Conservation (phyloP, 2,888 invertebrate species). For the Corythucha ciliata region DNA sequence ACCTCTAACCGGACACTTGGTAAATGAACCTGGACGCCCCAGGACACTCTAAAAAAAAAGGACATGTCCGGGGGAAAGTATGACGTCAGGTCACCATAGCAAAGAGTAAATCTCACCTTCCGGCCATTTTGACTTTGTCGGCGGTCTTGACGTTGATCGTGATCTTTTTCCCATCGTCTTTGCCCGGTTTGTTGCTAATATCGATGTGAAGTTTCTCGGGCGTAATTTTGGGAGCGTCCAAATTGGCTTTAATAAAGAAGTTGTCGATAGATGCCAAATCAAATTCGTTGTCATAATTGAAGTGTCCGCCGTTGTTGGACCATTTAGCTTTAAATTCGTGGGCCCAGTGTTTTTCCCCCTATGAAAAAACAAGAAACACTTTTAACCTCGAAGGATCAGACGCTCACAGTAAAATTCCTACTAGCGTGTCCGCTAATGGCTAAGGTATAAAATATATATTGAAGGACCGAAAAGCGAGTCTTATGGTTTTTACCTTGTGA, state of each 20-base stretch:
- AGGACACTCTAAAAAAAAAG: no score
- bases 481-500: conserved; percentile 38
- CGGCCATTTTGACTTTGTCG: conserved; percentile 57
- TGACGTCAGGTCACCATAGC: no score
- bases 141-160: conserved; percentile 54
- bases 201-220: conserved; percentile 56
- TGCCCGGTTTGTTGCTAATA: conserved; percentile 52
- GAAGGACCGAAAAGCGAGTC: no score
- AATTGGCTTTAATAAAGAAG: conserved; percentile 51
- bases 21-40: no score
- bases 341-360: conserved; percentile 27
- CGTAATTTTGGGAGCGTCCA: conserved; percentile 55
- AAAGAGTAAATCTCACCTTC: no score
- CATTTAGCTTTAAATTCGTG: conserved; percentile 33
- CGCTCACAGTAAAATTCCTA: neutral
- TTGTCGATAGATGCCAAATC: conserved; percentile 54
- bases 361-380: conserved; percentile 17
- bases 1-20: no score
- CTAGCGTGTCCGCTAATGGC: neutral
- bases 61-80: no score
- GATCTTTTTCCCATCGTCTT: conserved; percentile 49
- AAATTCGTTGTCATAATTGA: conserved; percentile 44
- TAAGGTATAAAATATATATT: no score
- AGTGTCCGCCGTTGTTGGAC: conserved; percentile 36
- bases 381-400: neutral